phyloP scores from a whole-genome alignment of 2,113 vertebrate genomes.

The Rhinolophus ferrumequinum region DNA sequence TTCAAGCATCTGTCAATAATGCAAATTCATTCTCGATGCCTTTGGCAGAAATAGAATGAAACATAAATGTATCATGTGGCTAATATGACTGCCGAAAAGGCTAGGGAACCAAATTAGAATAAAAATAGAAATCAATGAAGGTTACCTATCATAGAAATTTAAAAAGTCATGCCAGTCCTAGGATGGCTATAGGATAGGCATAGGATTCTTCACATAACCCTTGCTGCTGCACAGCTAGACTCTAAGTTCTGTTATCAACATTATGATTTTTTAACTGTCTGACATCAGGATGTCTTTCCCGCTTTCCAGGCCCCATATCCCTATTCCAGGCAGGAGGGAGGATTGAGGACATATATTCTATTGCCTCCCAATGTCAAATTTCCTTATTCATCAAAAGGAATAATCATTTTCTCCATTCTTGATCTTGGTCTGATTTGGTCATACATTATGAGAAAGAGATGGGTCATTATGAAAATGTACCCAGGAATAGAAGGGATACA shows the following conservation, averaged over 20 bases:
- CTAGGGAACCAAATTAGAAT: background rate
- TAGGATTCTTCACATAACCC: background rate
- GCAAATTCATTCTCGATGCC: background rate
- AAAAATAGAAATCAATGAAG: background rate
- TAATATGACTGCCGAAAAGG: background rate
- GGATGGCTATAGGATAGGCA: background rate
- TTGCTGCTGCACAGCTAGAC: background rate
- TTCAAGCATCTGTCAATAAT: background rate
- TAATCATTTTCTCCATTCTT: background rate
- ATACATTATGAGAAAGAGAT: background rate
- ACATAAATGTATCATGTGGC: background rate
- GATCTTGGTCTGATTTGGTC: background rate
- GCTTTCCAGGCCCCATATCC: rapidly evolving
- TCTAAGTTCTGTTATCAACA: background rate
- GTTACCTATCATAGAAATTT: background rate
- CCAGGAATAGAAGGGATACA: background rate
- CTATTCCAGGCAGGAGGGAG: background rate
- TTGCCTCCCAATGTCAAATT: background rate
- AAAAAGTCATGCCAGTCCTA: background rate
- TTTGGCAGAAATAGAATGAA: background rate
- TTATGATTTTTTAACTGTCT: background rate
- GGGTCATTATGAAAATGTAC: background rate
- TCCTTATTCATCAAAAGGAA: background rate
- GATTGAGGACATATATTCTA: background rate
- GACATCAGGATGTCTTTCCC: background rate